phyloP scores from a whole-genome alignment of 2,888 invertebrate species.

The Timema cristinae region DNA sequence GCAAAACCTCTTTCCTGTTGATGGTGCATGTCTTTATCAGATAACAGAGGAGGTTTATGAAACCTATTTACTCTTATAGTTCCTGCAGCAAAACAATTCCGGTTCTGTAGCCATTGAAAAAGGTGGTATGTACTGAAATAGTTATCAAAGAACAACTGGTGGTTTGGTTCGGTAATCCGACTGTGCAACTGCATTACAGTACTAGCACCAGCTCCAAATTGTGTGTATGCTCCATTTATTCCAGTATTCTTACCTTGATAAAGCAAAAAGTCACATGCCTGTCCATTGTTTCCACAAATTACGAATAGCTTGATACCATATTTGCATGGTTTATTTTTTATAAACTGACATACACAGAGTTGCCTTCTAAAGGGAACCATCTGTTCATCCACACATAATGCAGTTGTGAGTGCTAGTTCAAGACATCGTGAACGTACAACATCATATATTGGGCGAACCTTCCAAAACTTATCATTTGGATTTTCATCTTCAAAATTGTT shows the following conservation, averaged over 20 bases:
- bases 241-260: constrained; percentile 33
- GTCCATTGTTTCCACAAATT: constrained; percentile 32
- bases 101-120: constrained; percentile 26
- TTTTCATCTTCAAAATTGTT: constrained; percentile 29
- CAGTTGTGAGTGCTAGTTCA: constrained; percentile 29
- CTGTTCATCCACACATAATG: constrained; percentile 32
- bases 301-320: constrained; percentile 33
- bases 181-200: constrained; percentile 30
- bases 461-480: constrained; percentile 32
- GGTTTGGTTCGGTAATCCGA: constrained; percentile 14
- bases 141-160: constrained; percentile 31
- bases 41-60: constrained; percentile 24
- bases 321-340: constrained; percentile 14
- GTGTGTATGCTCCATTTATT: constrained; percentile 14
- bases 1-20: constrained; percentile 11
- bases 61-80: constrained; percentile 25
- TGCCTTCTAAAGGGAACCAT: constrained; percentile 35
- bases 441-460: constrained; percentile 34
- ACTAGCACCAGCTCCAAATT: constrained; percentile 22
- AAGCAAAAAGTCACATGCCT: constrained; percentile 33
- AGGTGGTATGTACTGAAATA: constrained; percentile 31
- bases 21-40: constrained; percentile 24
- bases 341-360: constrained; percentile 23
- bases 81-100: constrained; percentile 25
- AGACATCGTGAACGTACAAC: constrained; percentile 30